Evolutionary conservation across 1,140 invertebrate genomes (phyloP).

Genomic region (Rhagoletis zephyria): DNA sequence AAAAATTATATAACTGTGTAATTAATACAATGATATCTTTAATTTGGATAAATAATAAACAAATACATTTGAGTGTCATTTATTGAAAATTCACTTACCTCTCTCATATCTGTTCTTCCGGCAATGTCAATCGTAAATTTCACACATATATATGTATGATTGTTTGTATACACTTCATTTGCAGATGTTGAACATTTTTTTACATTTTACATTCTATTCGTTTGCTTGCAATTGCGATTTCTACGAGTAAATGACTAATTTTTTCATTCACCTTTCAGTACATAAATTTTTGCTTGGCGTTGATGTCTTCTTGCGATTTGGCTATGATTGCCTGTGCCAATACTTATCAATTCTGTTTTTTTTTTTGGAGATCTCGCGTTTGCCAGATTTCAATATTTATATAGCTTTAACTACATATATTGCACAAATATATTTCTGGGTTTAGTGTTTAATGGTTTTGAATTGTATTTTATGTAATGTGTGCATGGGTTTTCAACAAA

Average conservation of each 20-base stretch:
- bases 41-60: no score
- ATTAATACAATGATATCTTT: no score
- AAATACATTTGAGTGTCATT: no score
- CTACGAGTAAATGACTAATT: background rate
- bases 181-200: background rate
- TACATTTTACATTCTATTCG: background rate
- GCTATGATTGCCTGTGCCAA: constrained; percentile 10
- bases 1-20: no score
- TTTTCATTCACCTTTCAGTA: background rate
- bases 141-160: background rate
- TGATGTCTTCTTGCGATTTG: background rate
- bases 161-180: background rate
- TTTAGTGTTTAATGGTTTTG: background rate
- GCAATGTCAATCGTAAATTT: constrained; percentile 3
- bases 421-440: constrained; percentile 23
- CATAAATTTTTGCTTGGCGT: constrained; percentile 1
- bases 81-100: background rate
- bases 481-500: no score
- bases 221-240: background rate
- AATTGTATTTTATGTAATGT: no score
- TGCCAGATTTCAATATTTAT: constrained; percentile 33
- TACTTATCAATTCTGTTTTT: background rate
- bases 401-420: background rate
- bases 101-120: constrained; percentile 13
- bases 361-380: background rate